These are phyloP conservation scores for Clarias pachynema DNA, from an alignment of 2,797 vertebrate species.

Conservation along the genomic window DNA sequence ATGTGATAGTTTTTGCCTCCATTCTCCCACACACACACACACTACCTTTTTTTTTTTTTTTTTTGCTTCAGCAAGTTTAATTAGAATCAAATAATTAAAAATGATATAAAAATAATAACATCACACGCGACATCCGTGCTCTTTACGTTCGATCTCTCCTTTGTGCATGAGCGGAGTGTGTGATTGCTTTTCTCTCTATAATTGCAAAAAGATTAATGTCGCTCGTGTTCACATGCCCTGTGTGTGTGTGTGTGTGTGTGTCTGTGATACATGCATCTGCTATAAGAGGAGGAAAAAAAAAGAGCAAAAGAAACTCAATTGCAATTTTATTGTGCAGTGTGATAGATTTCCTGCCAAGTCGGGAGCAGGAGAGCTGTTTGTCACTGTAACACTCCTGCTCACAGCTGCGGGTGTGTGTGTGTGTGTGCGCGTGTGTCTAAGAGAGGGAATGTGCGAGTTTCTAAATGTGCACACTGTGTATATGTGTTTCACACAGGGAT, in stretches of 20 bases:
- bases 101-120: slow-evolving; percentile 36
- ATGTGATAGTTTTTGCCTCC: background rate
- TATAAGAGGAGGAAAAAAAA: slow-evolving; percentile 84
- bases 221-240: slow-evolving; percentile 60
- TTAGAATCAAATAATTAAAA: slow-evolving; percentile 35
- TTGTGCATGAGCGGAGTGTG: slow-evolving; percentile 56
- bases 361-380: slow-evolving; percentile 96
- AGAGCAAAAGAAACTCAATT: slow-evolving; percentile 99
- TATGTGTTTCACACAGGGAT: background rate
- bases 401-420: slow-evolving; percentile 77
- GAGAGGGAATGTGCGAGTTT: slow-evolving; percentile 22
- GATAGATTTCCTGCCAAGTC: slow-evolving; percentile 99
- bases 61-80: slow-evolving; percentile 20
- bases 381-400: slow-evolving; percentile 93
- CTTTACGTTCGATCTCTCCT: slow-evolving; percentile 56
- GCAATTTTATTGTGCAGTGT: slow-evolving; percentile 99
- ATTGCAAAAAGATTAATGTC: slow-evolving; percentile 76
- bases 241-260: slow-evolving; percentile 73
- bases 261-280: slow-evolving; percentile 92
- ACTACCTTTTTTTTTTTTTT: background rate
- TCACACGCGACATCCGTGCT: background rate
- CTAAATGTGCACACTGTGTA: background rate
- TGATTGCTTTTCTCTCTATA: slow-evolving; percentile 71
- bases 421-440: slow-evolving; percentile 50
- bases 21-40: background rate